Conservation (phyloP, 64 coral and sea anemone species). For the Montipora efflorescens region DNA sequence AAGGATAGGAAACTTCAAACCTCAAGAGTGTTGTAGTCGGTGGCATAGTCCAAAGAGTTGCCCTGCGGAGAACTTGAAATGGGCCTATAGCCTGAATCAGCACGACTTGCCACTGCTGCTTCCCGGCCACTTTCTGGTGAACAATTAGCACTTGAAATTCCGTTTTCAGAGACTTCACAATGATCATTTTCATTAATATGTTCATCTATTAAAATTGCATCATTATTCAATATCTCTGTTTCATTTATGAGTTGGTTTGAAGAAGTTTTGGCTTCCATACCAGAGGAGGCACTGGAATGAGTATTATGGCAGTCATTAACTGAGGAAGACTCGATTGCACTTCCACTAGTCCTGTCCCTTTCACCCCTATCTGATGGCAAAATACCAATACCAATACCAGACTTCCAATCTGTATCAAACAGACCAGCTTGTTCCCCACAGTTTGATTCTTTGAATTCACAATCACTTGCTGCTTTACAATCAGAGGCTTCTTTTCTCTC, state of each 20-base stretch:
- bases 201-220: background rate
- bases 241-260: background rate
- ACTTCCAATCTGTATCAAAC: background rate
- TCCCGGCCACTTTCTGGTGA: background rate
- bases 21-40: constrained; percentile 20
- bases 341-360: background rate
- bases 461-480: background rate
- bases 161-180: background rate
- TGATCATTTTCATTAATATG: background rate
- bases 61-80: background rate
- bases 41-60: background rate
- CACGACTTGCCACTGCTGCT: background rate
- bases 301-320: background rate
- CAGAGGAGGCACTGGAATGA: background rate
- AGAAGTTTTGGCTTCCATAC: background rate
- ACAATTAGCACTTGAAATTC: background rate
- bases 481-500: background rate
- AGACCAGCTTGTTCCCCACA: background rate
- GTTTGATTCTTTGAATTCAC: background rate
- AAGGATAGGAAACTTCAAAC: background rate
- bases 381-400: background rate
- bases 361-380: background rate
- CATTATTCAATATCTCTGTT: background rate
- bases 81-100: background rate
- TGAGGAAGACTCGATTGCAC: background rate